Base-by-base conservation (phyloP, 2,888 invertebrate species). In the Prenolepis imparis region DNA sequence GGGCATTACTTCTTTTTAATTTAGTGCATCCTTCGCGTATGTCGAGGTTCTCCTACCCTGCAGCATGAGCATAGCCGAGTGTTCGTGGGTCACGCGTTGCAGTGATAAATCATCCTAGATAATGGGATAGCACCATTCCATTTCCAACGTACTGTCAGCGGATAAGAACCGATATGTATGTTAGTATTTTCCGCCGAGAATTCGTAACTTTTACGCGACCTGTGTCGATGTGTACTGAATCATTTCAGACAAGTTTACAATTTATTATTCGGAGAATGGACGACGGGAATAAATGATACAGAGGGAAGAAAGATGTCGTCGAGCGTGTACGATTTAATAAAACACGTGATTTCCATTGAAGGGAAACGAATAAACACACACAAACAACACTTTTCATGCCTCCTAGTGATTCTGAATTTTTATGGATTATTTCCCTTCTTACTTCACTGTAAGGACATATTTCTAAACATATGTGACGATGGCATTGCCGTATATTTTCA, bases 71-170 rank as follows among this genome's bases (percentile, higher is more conserved):
- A 48, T 63, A 81, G 39, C 24, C 67, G 80, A 67, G 78, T 72
- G 59, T 63, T 77, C 86, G 64, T 52, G 61, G 86, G 77, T 84
- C 81, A 84, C 74, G 84, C 70, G 55, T 72, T 82, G 75, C 63
- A 70, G 73, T 75, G 75, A 82, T 86, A 86, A 86, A 86, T 86
- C 86, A 85, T 86, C 63, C 77, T 86, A 86, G 82, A 73, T 82
- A 70, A 81, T 78, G 59, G 78, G 78, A 78, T 78, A 78, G 72
- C 73, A 78, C 78, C 78, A 73, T 77, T 70, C 59, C 84, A 66
- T 70, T 64, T 66, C 70, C 68, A 84, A 61, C 84, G 61, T 28
- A 70, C 84, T 85, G 84, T 85, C 84, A 81, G 78, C 77, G 81
- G 77, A 81, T 81, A 81, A 77, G 81, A 73, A 75, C 77, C 81